Conservation (phyloP, 1,140 invertebrate genomes). For the Zophobas morio region DNA sequence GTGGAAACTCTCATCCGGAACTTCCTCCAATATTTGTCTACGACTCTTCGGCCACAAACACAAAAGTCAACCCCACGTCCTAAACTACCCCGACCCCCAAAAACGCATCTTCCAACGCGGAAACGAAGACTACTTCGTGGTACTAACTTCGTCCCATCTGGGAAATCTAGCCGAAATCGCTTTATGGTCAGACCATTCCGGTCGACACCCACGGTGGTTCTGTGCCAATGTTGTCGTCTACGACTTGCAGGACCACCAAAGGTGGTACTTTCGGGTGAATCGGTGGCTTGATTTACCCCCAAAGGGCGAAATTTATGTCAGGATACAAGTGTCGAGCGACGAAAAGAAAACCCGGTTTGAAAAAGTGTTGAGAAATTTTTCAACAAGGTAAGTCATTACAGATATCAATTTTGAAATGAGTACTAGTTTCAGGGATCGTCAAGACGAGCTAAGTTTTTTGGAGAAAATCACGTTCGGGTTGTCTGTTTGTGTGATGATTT, state of each 20-base stretch:
- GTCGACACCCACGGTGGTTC: constrained; percentile 23
- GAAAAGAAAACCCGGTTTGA: not conserved
- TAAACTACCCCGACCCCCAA: constrained; percentile 35
- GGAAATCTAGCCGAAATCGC: constrained; percentile 9
- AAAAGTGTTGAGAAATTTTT: not conserved
- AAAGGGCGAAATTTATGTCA: constrained; percentile 7
- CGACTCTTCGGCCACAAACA: constrained; percentile 4
- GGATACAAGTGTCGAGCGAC: not conserved
- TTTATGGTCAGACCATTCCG: constrained; percentile 20
- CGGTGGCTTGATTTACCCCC: constrained; percentile 10
- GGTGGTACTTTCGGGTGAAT: constrained; percentile 14
- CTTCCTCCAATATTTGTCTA: constrained; percentile 34
- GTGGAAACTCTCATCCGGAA: constrained; percentile 14
- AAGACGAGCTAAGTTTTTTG: not conserved
- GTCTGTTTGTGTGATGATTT: constrained; percentile 5
- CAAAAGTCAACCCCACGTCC: constrained; percentile 12
- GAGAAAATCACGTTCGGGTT: not conserved
- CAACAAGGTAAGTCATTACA: not conserved
- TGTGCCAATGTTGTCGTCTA: not conserved
- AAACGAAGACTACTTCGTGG: constrained; percentile 21
- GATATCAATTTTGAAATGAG: not conserved
- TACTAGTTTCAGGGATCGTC: constrained; percentile 9
- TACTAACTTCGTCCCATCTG: not conserved
- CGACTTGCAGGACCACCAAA: constrained; percentile 4
- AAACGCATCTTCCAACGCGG: constrained; percentile 26